phyloP scores from a whole-genome alignment of 2,888 invertebrate species.

The Coleophora flavipennella region DNA sequence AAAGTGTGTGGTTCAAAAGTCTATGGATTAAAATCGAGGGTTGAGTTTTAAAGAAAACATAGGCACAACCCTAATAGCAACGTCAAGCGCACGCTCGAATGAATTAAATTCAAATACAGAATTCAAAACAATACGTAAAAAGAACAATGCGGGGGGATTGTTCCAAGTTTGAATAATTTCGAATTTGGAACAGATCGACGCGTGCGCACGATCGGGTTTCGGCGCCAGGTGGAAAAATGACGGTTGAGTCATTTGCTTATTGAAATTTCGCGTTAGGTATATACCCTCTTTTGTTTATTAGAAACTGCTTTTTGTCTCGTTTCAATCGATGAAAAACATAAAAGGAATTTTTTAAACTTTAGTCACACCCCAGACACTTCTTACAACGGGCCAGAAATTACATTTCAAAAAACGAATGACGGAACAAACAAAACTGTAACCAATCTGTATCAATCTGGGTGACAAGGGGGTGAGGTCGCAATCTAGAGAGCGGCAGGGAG shows the following conservation, averaged over 20 bases:
- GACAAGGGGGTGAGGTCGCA: no score
- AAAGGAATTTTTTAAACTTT: no score
- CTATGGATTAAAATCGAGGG: neutral
- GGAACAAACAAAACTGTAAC: no score
- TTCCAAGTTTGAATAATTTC: conserved; percentile 28
- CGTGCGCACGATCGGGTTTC: conserved; percentile 31
- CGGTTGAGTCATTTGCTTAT: neutral
- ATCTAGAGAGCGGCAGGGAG: no score
- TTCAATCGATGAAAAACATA: no score
- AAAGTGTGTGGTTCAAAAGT: conserved; percentile 1
- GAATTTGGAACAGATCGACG: conserved; percentile 25
- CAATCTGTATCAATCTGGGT: no score
- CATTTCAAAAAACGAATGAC: no score
- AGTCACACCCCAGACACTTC: no score
- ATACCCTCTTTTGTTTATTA: no score
- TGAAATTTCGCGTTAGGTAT: neutral
- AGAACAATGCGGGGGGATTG: conserved; percentile 27
- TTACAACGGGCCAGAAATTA: no score
- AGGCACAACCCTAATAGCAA: conserved; percentile 2
- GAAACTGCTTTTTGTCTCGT: no score
- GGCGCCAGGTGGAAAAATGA: conserved; percentile 22
- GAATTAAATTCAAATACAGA: conserved; percentile 13
- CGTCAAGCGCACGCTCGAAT: conserved; percentile 15
- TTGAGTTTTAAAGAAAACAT: conserved; percentile 3
- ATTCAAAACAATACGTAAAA: conserved; percentile 23